These are phyloP conservation scores for Pogonognathellus flavescens DNA, from an alignment of 1,140 invertebrate genomes.

Conservation along the genomic window DNA sequence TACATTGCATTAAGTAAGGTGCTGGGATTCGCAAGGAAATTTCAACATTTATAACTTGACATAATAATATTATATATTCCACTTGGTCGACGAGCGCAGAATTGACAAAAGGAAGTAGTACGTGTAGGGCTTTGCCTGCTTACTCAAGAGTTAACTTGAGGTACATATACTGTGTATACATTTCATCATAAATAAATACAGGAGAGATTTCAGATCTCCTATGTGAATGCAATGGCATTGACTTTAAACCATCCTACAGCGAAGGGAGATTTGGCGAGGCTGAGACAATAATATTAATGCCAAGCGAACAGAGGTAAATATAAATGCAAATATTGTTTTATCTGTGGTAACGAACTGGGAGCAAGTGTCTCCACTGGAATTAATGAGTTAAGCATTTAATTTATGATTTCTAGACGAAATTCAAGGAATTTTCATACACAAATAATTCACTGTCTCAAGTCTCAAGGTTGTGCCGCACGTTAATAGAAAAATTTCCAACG, in stretches of 20 bases:
- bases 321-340: not conserved
- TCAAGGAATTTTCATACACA: not conserved
- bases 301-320: no score
- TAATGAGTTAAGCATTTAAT: conserved; percentile 40
- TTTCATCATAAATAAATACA: no score
- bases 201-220: no score
- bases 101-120: not conserved
- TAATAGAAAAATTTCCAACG: no score
- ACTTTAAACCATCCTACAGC: no score
- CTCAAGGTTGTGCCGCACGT: no score
- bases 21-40: not conserved
- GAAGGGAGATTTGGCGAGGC: no score
- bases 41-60: conserved; percentile 7
- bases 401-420: conserved; percentile 35
- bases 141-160: no score
- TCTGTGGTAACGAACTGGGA: not conserved
- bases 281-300: no score
- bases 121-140: not conserved
- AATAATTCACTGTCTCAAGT: no score
- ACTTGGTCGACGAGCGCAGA: not conserved
- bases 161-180: no score
- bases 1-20: conserved; percentile 20
- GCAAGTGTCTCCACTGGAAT: not conserved
- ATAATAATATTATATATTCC: not conserved
- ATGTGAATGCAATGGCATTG: no score